Evolutionary conservation across 2,113 vertebrate genomes (phyloP), one percentile per base, ranked within the genome.

Genomic region (Chamaea fasciata): DNA sequence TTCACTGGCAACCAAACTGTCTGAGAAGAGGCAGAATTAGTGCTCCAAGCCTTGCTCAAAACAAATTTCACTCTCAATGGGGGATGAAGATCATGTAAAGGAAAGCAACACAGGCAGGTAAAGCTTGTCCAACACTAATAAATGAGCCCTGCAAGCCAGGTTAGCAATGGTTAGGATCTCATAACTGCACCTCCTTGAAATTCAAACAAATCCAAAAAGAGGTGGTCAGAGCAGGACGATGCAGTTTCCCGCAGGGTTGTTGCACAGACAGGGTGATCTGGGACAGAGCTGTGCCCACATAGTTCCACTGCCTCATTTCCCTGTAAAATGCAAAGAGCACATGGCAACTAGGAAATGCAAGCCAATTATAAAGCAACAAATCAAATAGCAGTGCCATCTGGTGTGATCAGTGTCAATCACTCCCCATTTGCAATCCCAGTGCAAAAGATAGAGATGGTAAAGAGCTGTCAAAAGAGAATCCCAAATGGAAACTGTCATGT

Each of bases 331-430:
- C 77, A 71, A 81, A 50, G 26, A 88, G 35, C 44, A 64, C 19
- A 22, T 1, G 44, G 53, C 75, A 90, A 35, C 12, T 41, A 57
- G 49, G 63, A 92, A 88, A 81, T 44, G 20, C 15, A 49, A 79
- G 59, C 67, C 69, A 94, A 52, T 85, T 87, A 91, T 31, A 64
- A 64, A 76, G 27, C 62, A 87, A 70, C 47, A 90, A 79, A 91
- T 62, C 82, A 92, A 95, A 86, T 5, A 90, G 50, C 68, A 93
- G 28, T 76, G 55, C 67, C 82, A 83, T 62, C 64, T 92, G 79
- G 41, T 70, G 42, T 46, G 59, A 80, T 53, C 70, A 23, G 13
- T 79, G 55, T 60, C 52, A 55, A 46, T 71, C 84, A 53, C 20
- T 82, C 11, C 30, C 49, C 1, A 0, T 44, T 41, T 53, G 79